These are phyloP conservation scores for Anthophora plumipes DNA, from an alignment of 2,888 invertebrate genomes.

Conservation along the genomic window DNA sequence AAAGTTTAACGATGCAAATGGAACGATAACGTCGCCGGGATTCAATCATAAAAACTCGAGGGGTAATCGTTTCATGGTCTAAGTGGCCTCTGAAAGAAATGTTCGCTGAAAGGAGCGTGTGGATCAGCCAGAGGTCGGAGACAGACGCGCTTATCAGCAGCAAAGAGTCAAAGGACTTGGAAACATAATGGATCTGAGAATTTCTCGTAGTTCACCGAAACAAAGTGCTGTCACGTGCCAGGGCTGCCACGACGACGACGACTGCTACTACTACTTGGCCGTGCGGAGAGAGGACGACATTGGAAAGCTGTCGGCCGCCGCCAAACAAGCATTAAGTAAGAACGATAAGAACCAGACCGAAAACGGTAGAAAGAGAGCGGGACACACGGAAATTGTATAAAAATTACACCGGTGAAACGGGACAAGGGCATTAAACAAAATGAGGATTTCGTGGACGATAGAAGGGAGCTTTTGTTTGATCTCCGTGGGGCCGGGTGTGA, in stretches of 20 bases:
- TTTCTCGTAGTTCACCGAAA: conserved; percentile 52
- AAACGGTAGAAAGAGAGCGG: background rate
- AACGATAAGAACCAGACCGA: conserved; percentile 47
- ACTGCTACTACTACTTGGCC: conserved; percentile 28
- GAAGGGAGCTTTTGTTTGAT: background rate
- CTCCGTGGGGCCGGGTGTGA: background rate
- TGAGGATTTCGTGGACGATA: conserved; percentile 8
- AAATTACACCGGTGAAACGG: conserved; percentile 19
- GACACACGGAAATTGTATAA: background rate
- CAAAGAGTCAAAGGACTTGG: conserved; percentile 63
- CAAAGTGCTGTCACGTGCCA: conserved; percentile 56
- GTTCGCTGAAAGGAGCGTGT: conserved; percentile 41
- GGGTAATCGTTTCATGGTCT: conserved; percentile 55
- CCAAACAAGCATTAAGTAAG: conserved; percentile 48
- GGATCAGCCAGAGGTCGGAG: conserved; percentile 33
- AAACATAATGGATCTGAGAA: conserved; percentile 63
- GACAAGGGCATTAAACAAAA: conserved; percentile 14
- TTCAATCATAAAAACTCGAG: conserved; percentile 49
- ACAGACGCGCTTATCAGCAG: conserved; percentile 59
- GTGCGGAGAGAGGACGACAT: conserved; percentile 34
- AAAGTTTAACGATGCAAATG: conserved; percentile 41
- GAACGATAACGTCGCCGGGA: conserved; percentile 45
- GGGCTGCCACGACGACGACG: conserved; percentile 12
- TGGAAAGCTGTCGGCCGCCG: conserved; percentile 46
- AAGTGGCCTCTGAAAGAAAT: conserved; percentile 59